A percentile compares a stretch with the other conserved stretches of the same genome.
phyloP scores from a whole-genome alignment of 2,113 vertebrate species.

The Bucco capensis region DNA sequence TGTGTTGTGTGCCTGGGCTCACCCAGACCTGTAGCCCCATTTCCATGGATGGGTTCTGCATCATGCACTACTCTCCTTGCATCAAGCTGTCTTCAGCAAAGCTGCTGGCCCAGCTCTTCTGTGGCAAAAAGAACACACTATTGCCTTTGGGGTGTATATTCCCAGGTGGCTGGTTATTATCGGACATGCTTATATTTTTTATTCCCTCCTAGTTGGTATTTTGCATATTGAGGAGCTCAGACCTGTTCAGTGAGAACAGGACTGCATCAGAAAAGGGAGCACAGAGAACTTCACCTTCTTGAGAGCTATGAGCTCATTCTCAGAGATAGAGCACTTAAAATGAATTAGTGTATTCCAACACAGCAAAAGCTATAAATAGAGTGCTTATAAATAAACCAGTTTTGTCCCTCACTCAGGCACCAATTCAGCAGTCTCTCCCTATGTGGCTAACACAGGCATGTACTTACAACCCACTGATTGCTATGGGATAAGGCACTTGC shows the following conservation, averaged over 20 bases:
- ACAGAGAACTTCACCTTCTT: not conserved
- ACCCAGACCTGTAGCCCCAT: not conserved
- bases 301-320: conserved; percentile 29
- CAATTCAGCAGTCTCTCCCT: conserved; percentile 33
- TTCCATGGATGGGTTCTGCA: rapidly evolving
- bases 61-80: not conserved
- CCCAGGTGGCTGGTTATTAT: not conserved
- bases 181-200: not conserved
- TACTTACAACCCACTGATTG: not conserved
- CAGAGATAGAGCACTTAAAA: conserved; percentile 57
- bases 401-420: conserved; percentile 40
- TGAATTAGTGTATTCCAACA: conserved; percentile 63
- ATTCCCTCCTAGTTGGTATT: not conserved
- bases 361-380: conserved; percentile 61
- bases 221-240: not conserved
- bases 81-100: not conserved
- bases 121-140: not conserved
- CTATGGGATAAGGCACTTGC: not conserved
- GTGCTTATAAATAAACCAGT: conserved; percentile 62
- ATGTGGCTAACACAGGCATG: not conserved
- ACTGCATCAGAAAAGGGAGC: not conserved
- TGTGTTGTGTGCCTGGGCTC: not conserved
- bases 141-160: not conserved
- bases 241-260: not conserved
- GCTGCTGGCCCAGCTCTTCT: not conserved